These are phyloP conservation scores for Episyrphus balteatus DNA, from an alignment of 1,140 invertebrate species.

Conservation along the genomic window DNA sequence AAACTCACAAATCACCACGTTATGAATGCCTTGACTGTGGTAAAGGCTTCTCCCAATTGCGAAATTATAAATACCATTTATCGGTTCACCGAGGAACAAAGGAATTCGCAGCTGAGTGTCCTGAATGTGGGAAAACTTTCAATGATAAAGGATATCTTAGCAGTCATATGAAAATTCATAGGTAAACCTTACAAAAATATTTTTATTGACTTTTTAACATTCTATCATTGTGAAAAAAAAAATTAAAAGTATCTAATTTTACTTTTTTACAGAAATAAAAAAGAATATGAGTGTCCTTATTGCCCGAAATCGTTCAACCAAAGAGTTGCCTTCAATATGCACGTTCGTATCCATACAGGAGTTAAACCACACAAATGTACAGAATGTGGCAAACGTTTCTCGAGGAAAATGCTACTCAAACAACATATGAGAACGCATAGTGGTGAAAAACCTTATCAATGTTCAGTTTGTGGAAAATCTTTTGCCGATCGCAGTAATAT, in stretches of 20 bases:
- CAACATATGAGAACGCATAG: conserved; percentile 68
- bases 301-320: conserved; percentile 72
- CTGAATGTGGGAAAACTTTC: conserved; percentile 65
- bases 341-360: conserved; percentile 65
- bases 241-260: too few relatives aligned
- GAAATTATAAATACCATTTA: conserved; percentile 67
- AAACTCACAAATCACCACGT: conserved; percentile 45
- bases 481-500: conserved; percentile 73
- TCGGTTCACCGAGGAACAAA: conserved; percentile 61
- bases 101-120: conserved; percentile 62
- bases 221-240: conserved; percentile 16
- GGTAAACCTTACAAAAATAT: conserved; percentile 12
- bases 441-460: conserved; percentile 34
- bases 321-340: conserved; percentile 72
- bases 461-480: conserved; percentile 33
- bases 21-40: conserved; percentile 65
- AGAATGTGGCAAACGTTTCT: conserved; percentile 77
- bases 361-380: conserved; percentile 77
- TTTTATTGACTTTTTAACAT: too few relatives aligned
- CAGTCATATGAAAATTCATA: conserved; percentile 69
- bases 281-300: conserved; percentile 61
- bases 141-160: conserved; percentile 67
- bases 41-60: conserved; percentile 65
- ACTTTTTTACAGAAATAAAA: conserved; percentile 40
- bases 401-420: conserved; percentile 68